Percentiles rank a stretch among this genome's conserved stretches.
phyloP scores from a whole-genome alignment of 2,888 invertebrate genomes.

The Metopia argyrocephala region DNA sequence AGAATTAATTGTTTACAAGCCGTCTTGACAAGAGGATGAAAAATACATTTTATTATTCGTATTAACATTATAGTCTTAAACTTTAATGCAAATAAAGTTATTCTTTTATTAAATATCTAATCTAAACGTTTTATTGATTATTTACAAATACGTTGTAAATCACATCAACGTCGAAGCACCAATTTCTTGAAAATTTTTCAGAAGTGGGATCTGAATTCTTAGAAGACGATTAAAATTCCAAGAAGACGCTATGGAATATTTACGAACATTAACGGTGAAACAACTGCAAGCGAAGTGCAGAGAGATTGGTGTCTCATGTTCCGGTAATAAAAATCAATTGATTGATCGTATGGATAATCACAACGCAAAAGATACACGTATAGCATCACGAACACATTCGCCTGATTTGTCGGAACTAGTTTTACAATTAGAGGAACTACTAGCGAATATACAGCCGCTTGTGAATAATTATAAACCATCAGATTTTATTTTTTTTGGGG shows the following conservation, averaged over 20 bases:
- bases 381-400: neutral
- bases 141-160: no score
- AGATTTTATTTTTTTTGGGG: no score
- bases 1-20: no score
- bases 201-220: slow-evolving; percentile 21
- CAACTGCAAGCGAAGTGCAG: slow-evolving; percentile 34
- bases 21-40: no score
- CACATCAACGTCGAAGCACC: no score
- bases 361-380: neutral
- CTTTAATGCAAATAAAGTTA: no score
- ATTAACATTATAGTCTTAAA: no score
- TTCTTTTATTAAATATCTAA: no score
- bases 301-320: slow-evolving; percentile 10
- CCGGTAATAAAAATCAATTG: slow-evolving; percentile 35
- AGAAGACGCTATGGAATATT: slow-evolving; percentile 7
- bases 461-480: neutral
- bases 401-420: slow-evolving; percentile 12
- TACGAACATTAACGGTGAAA: slow-evolving; percentile 15
- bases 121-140: no score
- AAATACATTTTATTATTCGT: no score
- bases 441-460: no score
- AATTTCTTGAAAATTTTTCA: neutral
- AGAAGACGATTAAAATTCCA: neutral
- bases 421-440: slow-evolving; percentile 4
- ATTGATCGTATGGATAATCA: slow-evolving; percentile 30